These are phyloP conservation scores for Nematostella vectensis DNA, from an alignment of 92 coral and sea anemone species.

Conservation along the genomic window DNA sequence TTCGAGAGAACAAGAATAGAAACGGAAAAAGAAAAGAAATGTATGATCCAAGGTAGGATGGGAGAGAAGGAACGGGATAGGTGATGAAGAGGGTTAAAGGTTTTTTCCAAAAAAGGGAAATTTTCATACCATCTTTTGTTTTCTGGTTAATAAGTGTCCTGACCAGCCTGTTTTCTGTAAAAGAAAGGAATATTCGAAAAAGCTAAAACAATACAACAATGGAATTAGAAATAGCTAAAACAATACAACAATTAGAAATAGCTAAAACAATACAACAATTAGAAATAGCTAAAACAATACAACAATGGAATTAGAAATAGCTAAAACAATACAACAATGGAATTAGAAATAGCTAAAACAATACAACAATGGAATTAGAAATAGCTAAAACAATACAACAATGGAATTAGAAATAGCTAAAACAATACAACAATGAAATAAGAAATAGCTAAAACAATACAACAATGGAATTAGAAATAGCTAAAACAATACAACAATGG, in stretches of 20 bases:
- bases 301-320: no score
- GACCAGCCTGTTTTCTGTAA: slow-evolving; percentile 63
- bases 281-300: not conserved
- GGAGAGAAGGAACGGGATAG: not conserved
- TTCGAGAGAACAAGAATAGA: slow-evolving; percentile 1
- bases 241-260: not conserved
- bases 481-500: no score
- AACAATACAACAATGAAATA: no score
- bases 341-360: no score
- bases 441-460: no score
- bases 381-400: no score
- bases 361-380: no score
- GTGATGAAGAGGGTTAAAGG: not conserved
- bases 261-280: not conserved
- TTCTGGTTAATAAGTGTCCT: slow-evolving; percentile 61
- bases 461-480: no score
- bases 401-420: no score
- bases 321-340: no score
- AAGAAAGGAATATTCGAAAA: not conserved
- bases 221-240: not conserved
- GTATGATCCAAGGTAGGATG: not conserved
- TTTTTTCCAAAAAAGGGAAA: not conserved
- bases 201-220: not conserved
- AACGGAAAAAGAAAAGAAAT: not conserved
- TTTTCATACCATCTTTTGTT: slow-evolving; percentile 13